Percentiles rank a stretch among this genome's conserved stretches.
These are phyloP conservation scores for Tiliacea aurago DNA, from an alignment of 2,888 invertebrate genomes.

Conservation along the genomic window DNA sequence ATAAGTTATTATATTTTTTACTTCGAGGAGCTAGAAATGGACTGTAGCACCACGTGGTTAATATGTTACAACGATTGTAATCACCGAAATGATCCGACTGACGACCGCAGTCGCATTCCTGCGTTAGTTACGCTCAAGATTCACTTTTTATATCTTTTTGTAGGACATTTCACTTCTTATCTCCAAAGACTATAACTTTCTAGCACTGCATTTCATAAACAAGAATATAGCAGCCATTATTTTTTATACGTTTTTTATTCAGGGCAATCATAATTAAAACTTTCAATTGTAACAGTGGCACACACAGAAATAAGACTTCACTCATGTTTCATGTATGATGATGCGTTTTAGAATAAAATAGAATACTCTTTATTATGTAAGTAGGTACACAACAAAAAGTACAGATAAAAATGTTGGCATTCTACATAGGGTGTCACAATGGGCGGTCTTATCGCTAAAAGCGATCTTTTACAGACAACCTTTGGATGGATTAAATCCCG, in stretches of 20 bases:
- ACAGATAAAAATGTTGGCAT: no score
- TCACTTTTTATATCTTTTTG: constrained; percentile 70
- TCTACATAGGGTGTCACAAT: no score
- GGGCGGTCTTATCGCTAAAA: no score
- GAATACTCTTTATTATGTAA: no score
- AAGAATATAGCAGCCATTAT: constrained; percentile 24
- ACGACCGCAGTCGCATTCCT: constrained; percentile 81
- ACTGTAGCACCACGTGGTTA: constrained; percentile 47
- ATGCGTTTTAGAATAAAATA: constrained; percentile 25
- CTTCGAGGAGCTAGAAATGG: constrained; percentile 14
- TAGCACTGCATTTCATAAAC: constrained; percentile 24
- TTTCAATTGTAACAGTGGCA: constrained; percentile 53
- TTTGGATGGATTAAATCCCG: no score
- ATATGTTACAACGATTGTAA: constrained; percentile 78
- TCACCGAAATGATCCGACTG: constrained; percentile 76
- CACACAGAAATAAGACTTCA: constrained; percentile 61
- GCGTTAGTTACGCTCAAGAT: constrained; percentile 71
- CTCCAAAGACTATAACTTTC: constrained; percentile 51
- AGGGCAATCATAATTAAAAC: constrained; percentile 60
- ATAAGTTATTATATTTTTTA: constrained; percentile 30
- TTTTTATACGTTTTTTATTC: constrained; percentile 45
- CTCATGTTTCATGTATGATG: constrained; percentile 57
- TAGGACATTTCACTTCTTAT: constrained; percentile 65
- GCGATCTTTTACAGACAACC: no score
- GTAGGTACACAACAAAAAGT: no score